Evolutionary conservation across 1,140 invertebrate genomes (phyloP), one percentile per base, ranked within the genome.

Genomic region (Ostrea edulis): DNA sequence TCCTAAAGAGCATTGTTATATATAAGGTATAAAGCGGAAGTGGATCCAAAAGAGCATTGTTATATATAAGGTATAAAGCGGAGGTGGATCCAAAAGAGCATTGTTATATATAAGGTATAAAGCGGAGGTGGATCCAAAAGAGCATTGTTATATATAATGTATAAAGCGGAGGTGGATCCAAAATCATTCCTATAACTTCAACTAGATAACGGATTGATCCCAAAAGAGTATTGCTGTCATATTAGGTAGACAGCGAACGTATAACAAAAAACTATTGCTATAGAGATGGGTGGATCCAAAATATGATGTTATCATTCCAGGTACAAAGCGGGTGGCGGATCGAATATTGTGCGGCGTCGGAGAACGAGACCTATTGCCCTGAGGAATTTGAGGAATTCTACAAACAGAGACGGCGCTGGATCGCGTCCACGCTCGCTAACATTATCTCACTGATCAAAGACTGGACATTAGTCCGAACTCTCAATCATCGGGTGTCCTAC

Each of bases 341-440:
- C 0, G 96, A 97, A 89, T 97, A 97, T 92, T 96, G 95, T 89
- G 96, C 96, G 0, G 96, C 96, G 2, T 95, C 96, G 8, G 96
- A 96, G 91, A 96, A 96, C 81, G 95, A 96, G 86, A 97, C 96
- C 2, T 96, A 96, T 92, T 96, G 96, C 86, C 96, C 96, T 0
- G 96, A 96, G 93, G 95, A 94, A 1, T 96, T 96, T 91, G 95
- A 95, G 71, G 96, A 97, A 91, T 97, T 97, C 92, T 97, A 96
- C 92, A 96, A 96, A 89, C 96, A 96, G 92, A 90, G 96, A 20
- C 91, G 96, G 53, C 92, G 96, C 8, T 97, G 96, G 96, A 96
- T 96, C 53, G 96, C 96, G 2, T 96, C 96, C 14, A 97, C 96
- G 2, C 94, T 97, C 91, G 96, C 96, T 65, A 97, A 97, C 90